Evolutionary conservation across 2,113 vertebrate genomes (phyloP), one percentile per base, ranked within the genome.

Genomic region (Semnopithecus entellus): DNA sequence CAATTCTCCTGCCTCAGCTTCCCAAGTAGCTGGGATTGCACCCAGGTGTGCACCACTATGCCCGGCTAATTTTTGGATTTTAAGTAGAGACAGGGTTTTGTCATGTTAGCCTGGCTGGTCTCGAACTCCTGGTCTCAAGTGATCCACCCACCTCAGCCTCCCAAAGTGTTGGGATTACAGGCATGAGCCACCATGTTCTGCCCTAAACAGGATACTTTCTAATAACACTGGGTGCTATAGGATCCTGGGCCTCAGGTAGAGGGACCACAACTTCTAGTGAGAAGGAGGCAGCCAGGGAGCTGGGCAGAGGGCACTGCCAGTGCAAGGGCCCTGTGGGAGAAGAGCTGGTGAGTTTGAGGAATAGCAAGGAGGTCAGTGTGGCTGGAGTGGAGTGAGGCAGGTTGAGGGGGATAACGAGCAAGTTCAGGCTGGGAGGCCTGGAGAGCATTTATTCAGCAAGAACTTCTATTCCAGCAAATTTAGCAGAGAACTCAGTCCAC

Each of bases 251-350:
- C 20, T 3, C 3, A 2, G 23, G 30, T 1, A 32, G 59, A 78
- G 11, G 61, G 61, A 6, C 27, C 5, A 64, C 27, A 30, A 30
- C 61, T 27, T 30, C 11, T 64, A 12, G 7, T 50, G 27, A n/a
- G n/a, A 18, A 88, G 82, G 64, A 12, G 64, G 81, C 61, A 45
- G 66, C 87, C 40, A 5, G 50, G 6, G 32, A 76, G 80, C 43
- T n/a, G 84, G 52, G 83, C 8, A 64, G 72, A 8, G 16, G 40
- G 8, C 43, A 8, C 3, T 2, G 23, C 40, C 25, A 0, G 3
- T n/a, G 78, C 57, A 35, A 72, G 88, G 57, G 61, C 40, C 87
- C 25, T 20, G 68, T 6, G 13, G 5, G 4, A 38, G 45, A 17
- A 88, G 11, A 57, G 22, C 38, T 3, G 14, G 0, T 2, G 66